A percentile compares a stretch with the other conserved stretches of the same genome.
phyloP scores from a whole-genome alignment of 2,797 vertebrate species.

The Lepilemur septentrionalis region DNA sequence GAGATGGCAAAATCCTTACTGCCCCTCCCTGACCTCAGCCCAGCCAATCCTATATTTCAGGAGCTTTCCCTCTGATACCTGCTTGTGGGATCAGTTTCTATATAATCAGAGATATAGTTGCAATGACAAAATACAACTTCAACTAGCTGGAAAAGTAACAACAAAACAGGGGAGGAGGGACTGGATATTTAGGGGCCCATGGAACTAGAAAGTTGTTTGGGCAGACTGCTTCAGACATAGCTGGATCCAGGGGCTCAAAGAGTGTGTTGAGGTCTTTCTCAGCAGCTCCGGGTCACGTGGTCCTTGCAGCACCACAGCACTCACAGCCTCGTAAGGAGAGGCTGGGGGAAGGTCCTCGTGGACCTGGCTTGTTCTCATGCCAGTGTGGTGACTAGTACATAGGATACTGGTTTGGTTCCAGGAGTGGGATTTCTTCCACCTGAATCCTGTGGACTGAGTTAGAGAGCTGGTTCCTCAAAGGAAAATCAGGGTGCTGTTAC shows the following conservation, averaged over 20 bases:
- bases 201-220: background rate
- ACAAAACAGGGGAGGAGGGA: background rate
- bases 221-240: background rate
- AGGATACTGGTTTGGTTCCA: background rate
- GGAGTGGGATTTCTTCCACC: background rate
- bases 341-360: background rate
- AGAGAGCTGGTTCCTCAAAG: background rate
- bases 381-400: background rate
- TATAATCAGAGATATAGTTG: background rate
- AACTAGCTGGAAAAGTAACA: background rate
- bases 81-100: background rate
- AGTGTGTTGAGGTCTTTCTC: background rate
- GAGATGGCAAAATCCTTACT: background rate
- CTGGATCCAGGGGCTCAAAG: background rate
- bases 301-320: background rate
- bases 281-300: background rate
- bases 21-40: background rate
- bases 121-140: background rate
- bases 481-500: background rate
- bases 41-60: background rate
- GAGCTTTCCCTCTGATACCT: background rate
- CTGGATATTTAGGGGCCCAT: background rate
- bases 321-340: background rate
- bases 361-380: background rate
- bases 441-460: background rate